phyloP scores from a whole-genome alignment of 2,888 invertebrate species.

The Pristionchus arcanus region DNA sequence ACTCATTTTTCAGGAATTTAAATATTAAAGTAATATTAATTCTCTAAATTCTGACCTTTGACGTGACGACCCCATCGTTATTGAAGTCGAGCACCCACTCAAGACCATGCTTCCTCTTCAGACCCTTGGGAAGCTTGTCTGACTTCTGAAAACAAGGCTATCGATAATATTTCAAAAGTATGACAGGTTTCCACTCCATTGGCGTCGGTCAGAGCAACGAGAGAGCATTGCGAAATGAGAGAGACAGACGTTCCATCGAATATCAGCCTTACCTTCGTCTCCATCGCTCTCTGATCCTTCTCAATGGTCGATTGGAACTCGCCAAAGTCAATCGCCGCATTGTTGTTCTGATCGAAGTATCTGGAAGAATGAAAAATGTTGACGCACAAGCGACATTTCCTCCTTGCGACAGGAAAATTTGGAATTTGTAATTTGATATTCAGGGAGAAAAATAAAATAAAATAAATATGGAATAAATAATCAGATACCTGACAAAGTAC shows the following conservation, averaged over 20 bases:
- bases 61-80: conserved; percentile 77
- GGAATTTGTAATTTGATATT: background rate
- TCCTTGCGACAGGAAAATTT: background rate
- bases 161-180: background rate
- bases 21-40: background rate
- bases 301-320: conserved; percentile 72
- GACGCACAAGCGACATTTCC: background rate
- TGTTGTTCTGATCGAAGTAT: conserved; percentile 77
- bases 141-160: conserved; percentile 6
- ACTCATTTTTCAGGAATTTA: conserved; percentile 9
- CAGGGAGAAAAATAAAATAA: background rate
- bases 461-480: background rate
- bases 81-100: conserved; percentile 79
- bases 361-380: conserved; percentile 60
- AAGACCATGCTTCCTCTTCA: conserved; percentile 76
- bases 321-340: conserved; percentile 65
- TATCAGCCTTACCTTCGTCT: conserved; percentile 48
- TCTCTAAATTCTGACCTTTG: conserved; percentile 62
- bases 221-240: background rate
- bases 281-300: conserved; percentile 70
- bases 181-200: too few species aligned
- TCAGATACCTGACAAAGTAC: conserved; percentile 75
- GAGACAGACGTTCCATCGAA: background rate
- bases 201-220: background rate
- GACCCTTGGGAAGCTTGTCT: conserved; percentile 61